Percentiles rank a stretch among this genome's conserved stretches.
Evolutionary conservation across 2,888 invertebrate genomes (phyloP).

Genomic region (Diplazon laetatorius): DNA sequence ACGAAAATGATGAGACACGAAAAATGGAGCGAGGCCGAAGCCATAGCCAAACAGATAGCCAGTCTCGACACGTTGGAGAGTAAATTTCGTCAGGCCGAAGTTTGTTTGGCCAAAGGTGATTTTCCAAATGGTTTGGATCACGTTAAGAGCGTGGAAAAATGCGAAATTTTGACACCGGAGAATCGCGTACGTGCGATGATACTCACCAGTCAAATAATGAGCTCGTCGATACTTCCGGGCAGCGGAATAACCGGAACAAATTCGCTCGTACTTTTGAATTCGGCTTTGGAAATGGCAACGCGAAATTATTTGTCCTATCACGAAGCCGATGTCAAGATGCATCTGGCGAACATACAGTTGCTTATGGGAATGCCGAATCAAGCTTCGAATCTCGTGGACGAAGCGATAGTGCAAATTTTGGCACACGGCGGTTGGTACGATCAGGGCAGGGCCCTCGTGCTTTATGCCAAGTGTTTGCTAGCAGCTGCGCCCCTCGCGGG

Average conservation of each 20-base stretch:
- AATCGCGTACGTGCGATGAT: conserved; percentile 87
- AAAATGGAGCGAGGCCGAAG: conserved; percentile 83
- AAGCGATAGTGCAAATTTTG: conserved; percentile 88
- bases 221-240: conserved; percentile 84
- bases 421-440: conserved; percentile 93
- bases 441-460: conserved; percentile 89
- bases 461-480: conserved; percentile 91
- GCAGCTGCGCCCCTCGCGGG: conserved; percentile 85
- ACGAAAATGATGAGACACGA: conserved; percentile 82
- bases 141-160: conserved; percentile 72
- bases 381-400: conserved; percentile 88
- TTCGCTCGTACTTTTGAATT: conserved; percentile 85
- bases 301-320: conserved; percentile 91
- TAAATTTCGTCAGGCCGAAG: conserved; percentile 81
- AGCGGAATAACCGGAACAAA: conserved; percentile 83
- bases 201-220: conserved; percentile 87
- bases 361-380: conserved; percentile 90
- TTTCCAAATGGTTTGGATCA: conserved; percentile 77
- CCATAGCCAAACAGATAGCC: conserved; percentile 83
- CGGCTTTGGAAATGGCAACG: conserved; percentile 89
- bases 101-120: conserved; percentile 80
- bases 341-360: conserved; percentile 90
- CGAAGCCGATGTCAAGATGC: conserved; percentile 89
- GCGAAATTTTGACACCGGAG: conserved; percentile 72
- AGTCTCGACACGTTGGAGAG: conserved; percentile 83